Evolutionary conservation across 2,797 vertebrate genomes (phyloP).

Genomic region (Bryconaethiops microstoma): DNA sequence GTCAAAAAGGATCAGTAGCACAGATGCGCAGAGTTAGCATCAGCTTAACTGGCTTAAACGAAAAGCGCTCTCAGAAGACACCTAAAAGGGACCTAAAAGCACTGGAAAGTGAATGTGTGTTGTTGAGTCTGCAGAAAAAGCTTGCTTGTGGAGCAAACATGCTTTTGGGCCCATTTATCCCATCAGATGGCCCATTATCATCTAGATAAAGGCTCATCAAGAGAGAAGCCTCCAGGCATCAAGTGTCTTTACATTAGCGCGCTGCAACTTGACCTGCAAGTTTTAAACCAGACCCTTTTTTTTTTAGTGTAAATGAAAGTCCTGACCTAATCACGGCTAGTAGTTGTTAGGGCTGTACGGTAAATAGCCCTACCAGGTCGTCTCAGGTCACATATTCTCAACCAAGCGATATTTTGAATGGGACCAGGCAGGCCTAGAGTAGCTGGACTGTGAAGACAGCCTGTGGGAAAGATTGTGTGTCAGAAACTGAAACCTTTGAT

Average conservation of each 20-base stretch:
- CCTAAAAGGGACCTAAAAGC: constrained; percentile 56
- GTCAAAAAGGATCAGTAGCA: constrained; percentile 47
- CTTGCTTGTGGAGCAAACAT: constrained; percentile 54
- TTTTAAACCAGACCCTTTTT: not conserved
- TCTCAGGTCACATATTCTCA: not conserved
- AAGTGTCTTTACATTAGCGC: constrained; percentile 49
- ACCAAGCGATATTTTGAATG: not conserved
- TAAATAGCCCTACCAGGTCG: not conserved
- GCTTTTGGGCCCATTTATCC: constrained; percentile 37
- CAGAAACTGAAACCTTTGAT: not conserved
- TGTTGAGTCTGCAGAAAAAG: constrained; percentile 56
- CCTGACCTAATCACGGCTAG: not conserved
- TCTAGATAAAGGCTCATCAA: constrained; percentile 55
- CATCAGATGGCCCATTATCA: constrained; percentile 55
- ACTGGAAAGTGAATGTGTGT: constrained; percentile 40
- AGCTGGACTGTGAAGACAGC: not conserved
- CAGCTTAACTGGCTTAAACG: constrained; percentile 58
- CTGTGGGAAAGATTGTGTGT: not conserved
- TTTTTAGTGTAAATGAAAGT: not conserved
- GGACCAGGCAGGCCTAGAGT: not conserved
- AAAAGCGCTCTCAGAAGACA: constrained; percentile 59
- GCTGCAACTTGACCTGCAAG: constrained; percentile 37
- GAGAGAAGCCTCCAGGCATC: constrained; percentile 38
- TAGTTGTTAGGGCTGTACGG: not conserved
- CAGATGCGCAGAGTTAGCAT: constrained; percentile 57